Percentiles rank a stretch among this genome's conserved stretches.
These are phyloP conservation scores for Oxyura jamaicensis DNA, from an alignment of 2,113 vertebrate genomes.

Conservation along the genomic window DNA sequence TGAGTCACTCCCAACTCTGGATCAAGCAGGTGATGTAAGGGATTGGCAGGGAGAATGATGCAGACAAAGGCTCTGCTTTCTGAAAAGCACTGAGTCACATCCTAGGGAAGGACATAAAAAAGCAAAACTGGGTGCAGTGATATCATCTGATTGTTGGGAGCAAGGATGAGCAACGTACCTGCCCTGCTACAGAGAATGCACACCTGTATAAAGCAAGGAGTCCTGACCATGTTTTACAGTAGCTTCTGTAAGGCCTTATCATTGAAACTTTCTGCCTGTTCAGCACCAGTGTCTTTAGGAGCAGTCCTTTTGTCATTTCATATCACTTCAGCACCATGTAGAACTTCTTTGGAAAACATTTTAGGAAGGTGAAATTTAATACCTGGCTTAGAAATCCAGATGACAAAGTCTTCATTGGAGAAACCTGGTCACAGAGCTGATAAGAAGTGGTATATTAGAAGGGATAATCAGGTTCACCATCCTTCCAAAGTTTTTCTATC, in stretches of 20 bases:
- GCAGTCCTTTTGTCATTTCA: not conserved
- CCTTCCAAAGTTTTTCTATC: not conserved
- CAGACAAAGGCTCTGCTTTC: slow-evolving; percentile 55
- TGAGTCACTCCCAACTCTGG: slow-evolving; percentile 64
- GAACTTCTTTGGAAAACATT: not conserved
- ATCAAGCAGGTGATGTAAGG: slow-evolving; percentile 66
- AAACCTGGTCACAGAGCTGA: not conserved
- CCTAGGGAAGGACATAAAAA: slow-evolving; percentile 8
- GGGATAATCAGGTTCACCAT: not conserved
- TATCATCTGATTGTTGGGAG: not conserved
- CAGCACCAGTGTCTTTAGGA: not conserved
- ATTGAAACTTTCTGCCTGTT: not conserved
- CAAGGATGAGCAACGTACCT: not conserved
- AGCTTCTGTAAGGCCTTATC: not conserved
- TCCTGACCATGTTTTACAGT: not conserved
- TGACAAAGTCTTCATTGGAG: not conserved
- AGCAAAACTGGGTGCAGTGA: not conserved
- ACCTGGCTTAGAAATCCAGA: not conserved
- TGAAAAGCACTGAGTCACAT: slow-evolving; percentile 69
- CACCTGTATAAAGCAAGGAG: not conserved
- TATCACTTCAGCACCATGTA: not conserved
- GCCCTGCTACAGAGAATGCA: not conserved
- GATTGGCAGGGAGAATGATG: slow-evolving; percentile 59
- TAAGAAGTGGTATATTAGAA: not conserved
- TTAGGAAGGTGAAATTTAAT: not conserved